Evolutionary conservation across 2,888 invertebrate genomes (phyloP).

Genomic region (Drosophila vallismaia): DNA sequence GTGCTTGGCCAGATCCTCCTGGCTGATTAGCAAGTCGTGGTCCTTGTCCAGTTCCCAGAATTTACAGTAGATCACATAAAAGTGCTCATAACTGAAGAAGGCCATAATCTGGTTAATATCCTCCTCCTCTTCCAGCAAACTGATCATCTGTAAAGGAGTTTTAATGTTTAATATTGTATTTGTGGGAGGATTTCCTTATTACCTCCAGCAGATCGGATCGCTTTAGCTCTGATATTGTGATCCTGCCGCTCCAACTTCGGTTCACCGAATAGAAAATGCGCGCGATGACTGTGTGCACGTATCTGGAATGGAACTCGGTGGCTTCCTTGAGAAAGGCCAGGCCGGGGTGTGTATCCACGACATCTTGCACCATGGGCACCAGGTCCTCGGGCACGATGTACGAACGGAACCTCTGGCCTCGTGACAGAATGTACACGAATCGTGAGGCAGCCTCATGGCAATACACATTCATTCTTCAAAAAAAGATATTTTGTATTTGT

Average conservation of each 20-base stretch:
- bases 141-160: conserved; percentile 86
- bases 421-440: conserved; percentile 93
- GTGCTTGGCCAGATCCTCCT: conserved; percentile 96
- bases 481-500: neutral
- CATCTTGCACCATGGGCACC: conserved; percentile 96
- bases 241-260: conserved; percentile 97
- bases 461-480: conserved; percentile 89
- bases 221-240: conserved; percentile 94
- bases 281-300: conserved; percentile 99
- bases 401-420: conserved; percentile 85
- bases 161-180: neutral
- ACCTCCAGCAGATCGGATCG: conserved; percentile 94
- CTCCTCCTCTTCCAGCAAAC: conserved; percentile 95
- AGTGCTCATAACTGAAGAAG: conserved; percentile 98
- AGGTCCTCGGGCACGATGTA: conserved; percentile 94
- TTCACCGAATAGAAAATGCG: conserved; percentile 99
- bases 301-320: conserved; percentile 99
- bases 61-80: conserved; percentile 99
- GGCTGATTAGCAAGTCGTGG: conserved; percentile 98
- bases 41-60: conserved; percentile 99
- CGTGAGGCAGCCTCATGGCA: conserved; percentile 95
- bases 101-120: conserved; percentile 97
- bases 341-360: conserved; percentile 99
- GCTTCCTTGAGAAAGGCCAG: conserved; percentile 98
- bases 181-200: conserved; percentile 4